Evolutionary conservation across 2,113 vertebrate genomes (phyloP).

Genomic region (Semnopithecus entellus): DNA sequence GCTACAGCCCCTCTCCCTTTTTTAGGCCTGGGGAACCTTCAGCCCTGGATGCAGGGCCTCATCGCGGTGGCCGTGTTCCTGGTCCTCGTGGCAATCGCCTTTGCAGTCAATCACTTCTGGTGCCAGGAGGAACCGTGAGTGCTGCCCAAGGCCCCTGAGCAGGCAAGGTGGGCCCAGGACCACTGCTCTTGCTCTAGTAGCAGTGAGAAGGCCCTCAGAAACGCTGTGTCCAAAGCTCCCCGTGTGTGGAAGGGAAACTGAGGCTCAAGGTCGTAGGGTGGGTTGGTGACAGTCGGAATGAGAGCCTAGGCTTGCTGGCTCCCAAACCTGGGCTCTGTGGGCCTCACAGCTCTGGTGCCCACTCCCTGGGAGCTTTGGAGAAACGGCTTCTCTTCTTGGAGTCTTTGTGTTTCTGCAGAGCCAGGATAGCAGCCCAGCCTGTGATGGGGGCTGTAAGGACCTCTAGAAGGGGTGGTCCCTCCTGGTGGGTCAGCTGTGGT

Average conservation of each 20-base stretch:
- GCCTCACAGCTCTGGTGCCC: background rate
- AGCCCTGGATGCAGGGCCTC: constrained; percentile 89
- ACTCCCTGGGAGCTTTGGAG: background rate
- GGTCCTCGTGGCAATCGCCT: constrained; percentile 83
- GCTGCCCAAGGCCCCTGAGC: background rate
- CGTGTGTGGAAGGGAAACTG: background rate
- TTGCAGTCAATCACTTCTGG: constrained; percentile 89
- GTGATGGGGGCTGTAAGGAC: background rate
- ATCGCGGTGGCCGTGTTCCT: constrained; percentile 88
- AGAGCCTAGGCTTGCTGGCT: background rate
- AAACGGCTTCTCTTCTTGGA: background rate
- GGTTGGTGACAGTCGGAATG: background rate
- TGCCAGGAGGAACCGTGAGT: constrained; percentile 84
- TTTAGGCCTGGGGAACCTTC: constrained; percentile 62
- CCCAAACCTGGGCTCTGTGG: background rate
- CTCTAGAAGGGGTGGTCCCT: background rate
- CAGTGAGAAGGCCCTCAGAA: background rate
- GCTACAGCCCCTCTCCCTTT: background rate
- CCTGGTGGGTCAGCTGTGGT: background rate
- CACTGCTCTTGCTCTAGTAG: background rate
- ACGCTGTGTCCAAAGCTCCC: background rate
- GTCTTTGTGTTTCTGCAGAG: background rate
- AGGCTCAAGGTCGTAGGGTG: background rate
- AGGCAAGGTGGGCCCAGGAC: background rate
- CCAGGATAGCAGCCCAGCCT: background rate